Base-by-base conservation (phyloP, 2,888 invertebrate species). In the Acrobasis repandana region DNA sequence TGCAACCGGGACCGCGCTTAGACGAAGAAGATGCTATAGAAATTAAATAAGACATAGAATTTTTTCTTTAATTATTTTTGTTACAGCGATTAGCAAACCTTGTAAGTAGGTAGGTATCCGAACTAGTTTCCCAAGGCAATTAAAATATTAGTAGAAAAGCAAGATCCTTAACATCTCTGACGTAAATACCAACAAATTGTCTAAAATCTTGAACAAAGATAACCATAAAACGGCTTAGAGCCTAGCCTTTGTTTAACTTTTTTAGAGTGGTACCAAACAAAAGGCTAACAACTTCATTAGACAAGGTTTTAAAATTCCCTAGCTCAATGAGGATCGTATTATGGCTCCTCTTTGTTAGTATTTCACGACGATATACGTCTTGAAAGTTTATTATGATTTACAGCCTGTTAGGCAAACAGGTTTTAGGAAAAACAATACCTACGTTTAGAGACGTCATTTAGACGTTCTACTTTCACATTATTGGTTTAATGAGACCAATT, bases 301-400 rank as follows among this genome's bases (percentile, higher is more conserved):
- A 50, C 50, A 50, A 50, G 33, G 50, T 33, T 50, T 33, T 50
- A n/a, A 51, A 51, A 51, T 51, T 51, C 51, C 51, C 51, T 34
- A 9, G 51, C 34, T 51, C 9, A 14, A 51, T 51, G 34, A n/a
- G 34, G 34, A 34, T 51, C 15, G n/a, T 43, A 14, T 16, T 34
- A 33, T 51, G 33, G 50, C 33, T 51, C 15, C 34, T 51, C 34
- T 15, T 34, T 51, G 51, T 34, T n/a, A 11, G 14, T 50, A 33
- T 50, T 50, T 28, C n/a, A 50, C n/a, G 50, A 20, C 50, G 50
- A 14, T 28, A 8, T 43, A 28, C 20, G 28, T 38, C 9, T 38
- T 43, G 43, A 14, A 43, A n/a, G 43, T n/a, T 43, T 43, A 14
- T 10, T 43, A 14, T 43, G 43, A 43, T 10, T 43, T 14, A 43